phyloP scores from a whole-genome alignment of 2,888 invertebrate genomes.

The Nysson spinosus region DNA sequence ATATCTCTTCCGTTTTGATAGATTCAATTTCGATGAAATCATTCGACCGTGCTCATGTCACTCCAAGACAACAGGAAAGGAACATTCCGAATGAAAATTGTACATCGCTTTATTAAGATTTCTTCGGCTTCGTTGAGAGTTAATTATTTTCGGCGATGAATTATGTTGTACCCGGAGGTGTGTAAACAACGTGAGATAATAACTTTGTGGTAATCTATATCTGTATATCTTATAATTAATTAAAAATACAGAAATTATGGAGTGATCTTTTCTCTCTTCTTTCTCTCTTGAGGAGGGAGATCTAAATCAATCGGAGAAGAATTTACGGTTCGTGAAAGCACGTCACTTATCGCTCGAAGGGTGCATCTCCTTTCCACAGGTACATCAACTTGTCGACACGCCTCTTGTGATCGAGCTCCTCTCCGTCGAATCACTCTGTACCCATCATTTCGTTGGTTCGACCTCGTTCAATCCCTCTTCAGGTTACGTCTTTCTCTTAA shows the following conservation, averaged over 20 bases:
- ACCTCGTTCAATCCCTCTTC: conserved; percentile 18
- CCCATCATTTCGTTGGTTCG: conserved; percentile 21
- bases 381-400: conserved; percentile 45
- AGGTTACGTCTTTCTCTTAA: neutral
- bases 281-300: conserved; percentile 36
- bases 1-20: conserved; percentile 62
- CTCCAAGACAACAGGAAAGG: conserved; percentile 1
- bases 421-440: conserved; percentile 6
- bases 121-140: too few relatives aligned
- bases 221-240: too few relatives aligned
- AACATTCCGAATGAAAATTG: too few relatives aligned
- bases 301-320: conserved; percentile 44
- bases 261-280: too few relatives aligned
- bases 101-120: too few relatives aligned
- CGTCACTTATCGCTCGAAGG: conserved; percentile 36
- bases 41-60: too few relatives aligned
- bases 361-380: conserved; percentile 54
- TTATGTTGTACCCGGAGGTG: too few relatives aligned
- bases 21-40: conserved; percentile 69
- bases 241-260: too few relatives aligned
- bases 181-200: too few relatives aligned
- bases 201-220: too few relatives aligned
- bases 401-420: conserved; percentile 31
- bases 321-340: conserved; percentile 44
- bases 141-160: too few relatives aligned